phyloP scores from a whole-genome alignment of 2,113 vertebrate genomes.

The Alligator mississippiensis region DNA sequence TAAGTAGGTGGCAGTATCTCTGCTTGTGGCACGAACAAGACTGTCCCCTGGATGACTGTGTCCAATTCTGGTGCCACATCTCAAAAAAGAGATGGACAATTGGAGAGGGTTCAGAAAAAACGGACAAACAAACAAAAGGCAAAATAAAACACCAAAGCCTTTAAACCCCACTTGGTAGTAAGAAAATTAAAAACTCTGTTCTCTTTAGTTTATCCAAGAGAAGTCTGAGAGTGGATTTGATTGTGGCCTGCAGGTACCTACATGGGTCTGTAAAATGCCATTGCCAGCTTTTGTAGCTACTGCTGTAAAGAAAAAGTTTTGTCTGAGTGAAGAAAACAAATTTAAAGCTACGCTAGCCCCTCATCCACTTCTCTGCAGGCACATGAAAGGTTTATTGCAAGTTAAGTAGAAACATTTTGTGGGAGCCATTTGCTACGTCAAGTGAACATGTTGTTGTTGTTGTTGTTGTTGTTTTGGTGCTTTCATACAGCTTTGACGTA shows the following conservation, averaged over 20 bases:
- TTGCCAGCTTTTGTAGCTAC: background rate
- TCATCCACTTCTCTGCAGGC: background rate
- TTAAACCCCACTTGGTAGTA: no score
- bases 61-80: no score
- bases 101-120: no score
- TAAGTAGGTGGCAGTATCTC: no score
- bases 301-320: background rate
- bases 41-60: no score
- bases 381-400: background rate
- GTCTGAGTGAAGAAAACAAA: background rate
- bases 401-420: background rate
- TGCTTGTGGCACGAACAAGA: no score
- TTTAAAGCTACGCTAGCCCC: background rate
- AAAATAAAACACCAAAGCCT: no score
- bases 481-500: background rate
- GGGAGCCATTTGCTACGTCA: rapidly evolving
- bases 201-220: no score
- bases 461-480: background rate
- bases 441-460: rapidly evolving
- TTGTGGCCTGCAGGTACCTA: background rate
- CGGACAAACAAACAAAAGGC: no score
- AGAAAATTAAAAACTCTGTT: no score
- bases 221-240: no score
- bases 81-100: no score
- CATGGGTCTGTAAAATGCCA: background rate